These are phyloP conservation scores for Pelvicachromis taeniatus DNA, from an alignment of 2,113 vertebrate species.

Conservation along the genomic window DNA sequence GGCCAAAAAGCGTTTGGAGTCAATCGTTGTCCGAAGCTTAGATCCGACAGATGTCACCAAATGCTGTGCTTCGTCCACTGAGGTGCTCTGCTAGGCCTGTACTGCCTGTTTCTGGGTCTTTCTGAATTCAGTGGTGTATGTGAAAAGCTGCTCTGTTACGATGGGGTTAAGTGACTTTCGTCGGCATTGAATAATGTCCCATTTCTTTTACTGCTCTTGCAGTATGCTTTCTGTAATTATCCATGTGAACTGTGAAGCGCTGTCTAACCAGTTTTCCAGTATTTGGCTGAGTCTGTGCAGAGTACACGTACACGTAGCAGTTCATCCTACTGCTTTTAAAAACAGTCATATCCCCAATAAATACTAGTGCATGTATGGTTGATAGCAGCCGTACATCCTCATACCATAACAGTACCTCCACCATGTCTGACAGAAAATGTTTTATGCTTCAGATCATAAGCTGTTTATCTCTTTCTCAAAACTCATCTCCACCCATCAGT, in stretches of 20 bases:
- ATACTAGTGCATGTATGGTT: background rate
- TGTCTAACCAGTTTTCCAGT: background rate
- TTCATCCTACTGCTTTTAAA: background rate
- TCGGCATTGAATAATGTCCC: background rate
- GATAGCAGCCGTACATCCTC: too few species aligned
- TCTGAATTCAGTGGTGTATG: background rate
- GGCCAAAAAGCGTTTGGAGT: background rate
- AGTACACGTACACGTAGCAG: background rate
- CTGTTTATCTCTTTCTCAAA: background rate
- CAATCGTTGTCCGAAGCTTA: background rate
- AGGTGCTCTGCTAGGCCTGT: background rate
- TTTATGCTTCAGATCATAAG: background rate
- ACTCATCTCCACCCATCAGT: background rate
- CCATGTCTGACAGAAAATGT: background rate
- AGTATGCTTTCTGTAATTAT: background rate
- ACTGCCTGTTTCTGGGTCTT: background rate
- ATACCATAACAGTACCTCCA: too few species aligned
- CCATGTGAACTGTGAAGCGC: background rate
- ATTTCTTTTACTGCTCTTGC: background rate
- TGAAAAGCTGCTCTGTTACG: background rate
- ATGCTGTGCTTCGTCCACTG: background rate
- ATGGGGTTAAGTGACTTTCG: background rate
- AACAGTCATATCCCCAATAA: background rate
- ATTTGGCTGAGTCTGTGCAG: background rate
- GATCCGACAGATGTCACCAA: background rate